Base-by-base conservation (phyloP, 2,888 invertebrate genomes). In the Chironomus riparius region DNA sequence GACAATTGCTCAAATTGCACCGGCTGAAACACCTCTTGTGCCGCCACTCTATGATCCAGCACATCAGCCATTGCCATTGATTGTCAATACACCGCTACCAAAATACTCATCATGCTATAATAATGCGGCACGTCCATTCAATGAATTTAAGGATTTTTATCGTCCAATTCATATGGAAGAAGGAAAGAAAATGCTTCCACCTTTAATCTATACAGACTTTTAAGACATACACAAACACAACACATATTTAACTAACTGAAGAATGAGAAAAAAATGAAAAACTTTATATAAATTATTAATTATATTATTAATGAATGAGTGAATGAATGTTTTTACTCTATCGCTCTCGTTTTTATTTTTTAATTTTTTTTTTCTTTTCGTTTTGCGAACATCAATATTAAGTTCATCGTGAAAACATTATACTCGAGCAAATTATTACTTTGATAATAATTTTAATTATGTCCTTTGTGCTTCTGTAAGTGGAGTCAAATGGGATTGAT, bases 41-140 rank as follows among this genome's bases (percentile, higher is more conserved):
- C 74, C 74, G 4, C 47, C 28, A 13, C 28, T 68, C 10, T n/a
- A 12, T n/a, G 24, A 47, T 47, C 74, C 65, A 47, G 24, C 24
- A 21, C 13, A 65, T 21, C 68, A 68, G 7, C 74, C 74, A 47
- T 68, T 74, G 48, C 74, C 74, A 47, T 74, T 74, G 48, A 68
- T 74, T 15, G 65, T 74, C 50, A 74, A 48, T 48, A 74, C 74
- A n/a, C 74, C 74, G 28, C 18, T 74, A 21, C 74, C 74, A 24
- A 18, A 65, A 38, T 74, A 68, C 28, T 15, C 47, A 48, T 87
- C 87, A 24, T 93, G 92, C 80, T 94, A 93, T 83, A 94, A 94
- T 80, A 92, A 92, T 0, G 92, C 93, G 47, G 91, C 94, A 4
- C 87, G 93, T 47, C 94, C 94, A 0, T 94, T 94, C 93, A 89